phyloP scores from a whole-genome alignment of 2,113 vertebrate genomes.

The Varanus komodoensis region DNA sequence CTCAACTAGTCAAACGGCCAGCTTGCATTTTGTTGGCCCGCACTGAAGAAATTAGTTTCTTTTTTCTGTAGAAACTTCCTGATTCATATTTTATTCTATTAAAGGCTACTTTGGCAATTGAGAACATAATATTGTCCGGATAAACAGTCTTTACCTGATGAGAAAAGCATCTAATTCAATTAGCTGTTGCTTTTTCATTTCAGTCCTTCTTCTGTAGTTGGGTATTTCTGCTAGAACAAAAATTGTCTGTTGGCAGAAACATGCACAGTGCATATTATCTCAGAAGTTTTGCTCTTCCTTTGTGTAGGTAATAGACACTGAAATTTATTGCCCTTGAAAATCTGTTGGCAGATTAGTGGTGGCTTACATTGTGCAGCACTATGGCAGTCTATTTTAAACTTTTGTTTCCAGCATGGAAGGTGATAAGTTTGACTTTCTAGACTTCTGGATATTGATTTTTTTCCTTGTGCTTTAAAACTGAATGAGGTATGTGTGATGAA shows the following conservation, averaged over 20 bases:
- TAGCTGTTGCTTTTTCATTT: conserved; percentile 2
- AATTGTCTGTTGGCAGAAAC: conserved; percentile 15
- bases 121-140: neutral
- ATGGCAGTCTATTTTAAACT: conserved; percentile 14
- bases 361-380: conserved; percentile 13
- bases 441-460: conserved; percentile 21
- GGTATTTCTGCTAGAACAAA: conserved; percentile 13
- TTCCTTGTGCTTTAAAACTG: conserved; percentile 1
- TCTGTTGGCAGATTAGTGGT: neutral
- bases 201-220: neutral
- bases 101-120: neutral
- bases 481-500: conserved; percentile 8
- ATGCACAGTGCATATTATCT: conserved; percentile 6
- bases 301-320: neutral
- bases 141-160: neutral
- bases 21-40: neutral
- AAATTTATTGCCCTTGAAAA: neutral
- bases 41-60: neutral
- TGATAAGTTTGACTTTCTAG: conserved; percentile 28
- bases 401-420: conserved; percentile 41
- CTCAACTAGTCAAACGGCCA: conserved; percentile 1
- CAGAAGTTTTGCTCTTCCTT: conserved; percentile 25
- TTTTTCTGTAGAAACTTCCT: neutral
- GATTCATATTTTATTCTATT: neutral
- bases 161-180: conserved; percentile 6